These are phyloP conservation scores for Noturus placidus DNA, from an alignment of 2,113 vertebrate species.

Conservation along the genomic window DNA sequence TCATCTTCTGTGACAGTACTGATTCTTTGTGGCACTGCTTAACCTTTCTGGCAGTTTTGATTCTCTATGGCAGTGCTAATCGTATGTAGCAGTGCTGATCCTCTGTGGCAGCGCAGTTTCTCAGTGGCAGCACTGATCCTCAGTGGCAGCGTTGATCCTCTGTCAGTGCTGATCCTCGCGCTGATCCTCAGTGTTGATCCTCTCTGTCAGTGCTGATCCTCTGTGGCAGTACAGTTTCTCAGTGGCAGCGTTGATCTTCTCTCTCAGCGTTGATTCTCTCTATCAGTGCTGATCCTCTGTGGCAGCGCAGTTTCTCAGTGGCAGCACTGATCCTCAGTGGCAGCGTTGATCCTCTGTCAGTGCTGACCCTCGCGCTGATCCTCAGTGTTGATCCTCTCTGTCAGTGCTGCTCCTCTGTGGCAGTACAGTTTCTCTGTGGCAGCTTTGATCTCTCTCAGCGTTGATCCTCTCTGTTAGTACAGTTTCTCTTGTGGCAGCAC, in stretches of 20 bases:
- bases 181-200: neutral
- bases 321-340: neutral
- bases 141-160: neutral
- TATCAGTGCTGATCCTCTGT: too few relatives aligned
- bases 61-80: too few relatives aligned
- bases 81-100: too few relatives aligned
- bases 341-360: neutral
- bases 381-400: neutral
- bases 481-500: too few relatives aligned
- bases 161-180: neutral
- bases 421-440: neutral
- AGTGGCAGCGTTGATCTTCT: too few relatives aligned
- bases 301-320: neutral
- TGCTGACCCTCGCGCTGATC: neutral
- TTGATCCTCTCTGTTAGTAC: neutral
- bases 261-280: too few relatives aligned
- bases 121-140: neutral
- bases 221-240: too few relatives aligned
- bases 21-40: too few relatives aligned
- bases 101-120: too few relatives aligned
- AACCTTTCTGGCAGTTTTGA: too few relatives aligned
- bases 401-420: neutral
- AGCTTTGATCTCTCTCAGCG: neutral
- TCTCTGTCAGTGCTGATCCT: too few relatives aligned
- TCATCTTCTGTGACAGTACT: too few relatives aligned